Evolutionary conservation across 2,113 vertebrate genomes (phyloP), one percentile per base, ranked within the genome.

Genomic region (Polyodon spathula): DNA sequence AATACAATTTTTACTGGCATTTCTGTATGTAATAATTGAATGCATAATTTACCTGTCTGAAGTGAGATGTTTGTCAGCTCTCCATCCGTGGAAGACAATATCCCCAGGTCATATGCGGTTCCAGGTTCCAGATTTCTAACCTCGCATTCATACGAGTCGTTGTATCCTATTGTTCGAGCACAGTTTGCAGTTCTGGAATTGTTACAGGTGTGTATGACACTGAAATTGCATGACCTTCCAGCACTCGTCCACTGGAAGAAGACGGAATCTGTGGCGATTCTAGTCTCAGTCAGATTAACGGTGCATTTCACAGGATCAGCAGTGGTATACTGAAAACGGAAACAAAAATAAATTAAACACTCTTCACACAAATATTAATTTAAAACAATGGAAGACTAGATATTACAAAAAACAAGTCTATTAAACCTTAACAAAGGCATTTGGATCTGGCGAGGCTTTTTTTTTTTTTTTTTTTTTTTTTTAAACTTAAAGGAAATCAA

Each of bases 31-130:
- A 27, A 27, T 2, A 15, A 5, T 6, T 6, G 5, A 9, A 8
- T 37, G 37, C 5, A 6, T 11, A 53, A 78, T 76, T 77, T 66
- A 98, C 95, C 86, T 84, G 94, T 98, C 71, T 80, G 83, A 64
- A 90, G 27, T 4, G 86, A 84, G 71, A 91, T 0, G 62, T 82
- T 87, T 11, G 67, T 64, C 2, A 66, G 56, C 63, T 84, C 71
- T 8, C 75, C 62, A 65, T 65, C 85, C 6, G 60, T 68, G 50
- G 74, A 72, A 1, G 92, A 86, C 43, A 64, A 37, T 59, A 98
- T 81, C 61, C 64, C 74, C 71, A 97, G 84, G 43, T 68, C 67
- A 68, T 95, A 92, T 61, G 67, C 1, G n/a, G 88, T 90, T 4
- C 93, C 95, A 6, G 94, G 84, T 60, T 86, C 70, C 73, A 97